Evolutionary conservation across 2,888 invertebrate species (phyloP).

Genomic region (Xestia xanthographa): DNA sequence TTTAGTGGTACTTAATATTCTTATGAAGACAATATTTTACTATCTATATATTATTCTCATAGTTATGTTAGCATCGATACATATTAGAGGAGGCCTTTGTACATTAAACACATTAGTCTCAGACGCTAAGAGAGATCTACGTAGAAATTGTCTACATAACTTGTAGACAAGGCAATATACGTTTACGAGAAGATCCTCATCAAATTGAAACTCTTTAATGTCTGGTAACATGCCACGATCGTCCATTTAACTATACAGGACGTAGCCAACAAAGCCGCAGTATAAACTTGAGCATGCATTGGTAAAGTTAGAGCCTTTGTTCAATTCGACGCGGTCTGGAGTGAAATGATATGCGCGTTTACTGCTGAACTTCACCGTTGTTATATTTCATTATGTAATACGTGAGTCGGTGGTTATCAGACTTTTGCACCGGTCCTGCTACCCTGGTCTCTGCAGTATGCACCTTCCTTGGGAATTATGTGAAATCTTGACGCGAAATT

Average conservation of each 20-base stretch:
- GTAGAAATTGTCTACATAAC: not conserved
- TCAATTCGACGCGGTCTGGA: conserved; percentile 36
- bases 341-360: conserved; percentile 58
- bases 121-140: not conserved
- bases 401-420: conserved; percentile 8
- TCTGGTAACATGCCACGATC: conserved; percentile 35
- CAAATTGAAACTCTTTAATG: conserved; percentile 44
- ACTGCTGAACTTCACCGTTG: conserved; percentile 46
- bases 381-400: conserved; percentile 35
- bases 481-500: not conserved
- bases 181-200: conserved; percentile 41
- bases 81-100: not conserved
- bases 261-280: conserved; percentile 34
- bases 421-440: not conserved
- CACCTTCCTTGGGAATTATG: not conserved
- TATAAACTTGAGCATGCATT: conserved; percentile 48
- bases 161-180: not conserved
- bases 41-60: not conserved
- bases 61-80: not conserved
- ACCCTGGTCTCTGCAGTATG: not conserved
- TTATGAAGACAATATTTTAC: not conserved
- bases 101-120: not conserved
- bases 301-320: conserved; percentile 61
- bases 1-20: not conserved
- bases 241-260: conserved; percentile 39